These are phyloP conservation scores for Drosophila siamana DNA, from an alignment of 2,888 invertebrate genomes.

Conservation along the genomic window DNA sequence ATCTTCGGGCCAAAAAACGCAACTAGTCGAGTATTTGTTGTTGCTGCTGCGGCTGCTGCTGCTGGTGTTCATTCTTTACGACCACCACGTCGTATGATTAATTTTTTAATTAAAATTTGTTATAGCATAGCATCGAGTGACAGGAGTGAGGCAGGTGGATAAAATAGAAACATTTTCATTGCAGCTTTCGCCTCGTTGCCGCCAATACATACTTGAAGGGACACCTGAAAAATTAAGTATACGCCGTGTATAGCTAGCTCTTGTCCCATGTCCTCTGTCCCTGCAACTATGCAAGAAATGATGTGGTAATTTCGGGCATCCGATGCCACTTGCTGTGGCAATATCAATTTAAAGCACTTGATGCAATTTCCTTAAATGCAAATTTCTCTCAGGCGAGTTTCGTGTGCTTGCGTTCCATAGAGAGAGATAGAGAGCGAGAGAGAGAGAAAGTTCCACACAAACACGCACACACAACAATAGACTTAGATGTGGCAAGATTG, in stretches of 20 bases:
- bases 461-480: no score
- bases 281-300: constrained; percentile 4
- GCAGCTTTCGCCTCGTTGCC: constrained; percentile 31
- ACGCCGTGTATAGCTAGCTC: constrained; percentile 8
- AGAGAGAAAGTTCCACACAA: background rate
- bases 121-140: constrained; percentile 40
- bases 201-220: constrained; percentile 46
- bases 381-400: constrained; percentile 7
- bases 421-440: background rate
- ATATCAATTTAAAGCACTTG: constrained; percentile 21
- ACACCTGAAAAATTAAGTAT: constrained; percentile 29
- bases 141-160: background rate
- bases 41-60: constrained; percentile 4
- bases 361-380: constrained; percentile 25
- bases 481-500: background rate
- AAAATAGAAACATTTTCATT: constrained; percentile 24
- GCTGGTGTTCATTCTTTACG: background rate
- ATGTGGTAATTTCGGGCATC: constrained; percentile 21
- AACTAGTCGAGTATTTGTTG: constrained; percentile 35
- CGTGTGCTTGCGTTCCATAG: background rate
- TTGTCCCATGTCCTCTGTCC: background rate
- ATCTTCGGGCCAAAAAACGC: constrained; percentile 50
- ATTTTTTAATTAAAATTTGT: constrained; percentile 75
- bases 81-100: constrained; percentile 53
- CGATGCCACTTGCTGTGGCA: constrained; percentile 5